These are phyloP conservation scores for Acropora tenuis DNA, from an alignment of 64 coral and sea anemone species.

Conservation along the genomic window DNA sequence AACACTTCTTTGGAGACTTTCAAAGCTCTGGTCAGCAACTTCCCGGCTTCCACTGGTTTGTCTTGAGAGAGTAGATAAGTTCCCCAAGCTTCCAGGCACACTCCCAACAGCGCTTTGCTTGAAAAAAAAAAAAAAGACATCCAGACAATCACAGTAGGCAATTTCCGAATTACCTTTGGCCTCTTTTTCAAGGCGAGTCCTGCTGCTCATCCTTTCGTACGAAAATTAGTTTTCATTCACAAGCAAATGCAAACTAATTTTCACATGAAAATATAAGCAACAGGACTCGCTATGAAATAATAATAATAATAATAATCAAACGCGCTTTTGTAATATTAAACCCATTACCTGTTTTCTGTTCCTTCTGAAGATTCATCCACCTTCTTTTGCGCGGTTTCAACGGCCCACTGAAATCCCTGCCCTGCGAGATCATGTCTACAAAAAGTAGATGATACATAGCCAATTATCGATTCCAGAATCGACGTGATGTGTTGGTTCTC, in stretches of 20 bases:
- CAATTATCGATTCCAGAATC: too few relatives aligned
- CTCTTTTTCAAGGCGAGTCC: too few relatives aligned
- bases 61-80: constrained; percentile 53
- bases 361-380: constrained; percentile 7
- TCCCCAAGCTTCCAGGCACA: constrained; percentile 59
- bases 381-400: constrained; percentile 51
- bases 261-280: too few relatives aligned
- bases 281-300: too few relatives aligned
- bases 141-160: neutral
- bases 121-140: neutral
- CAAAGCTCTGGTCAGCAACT: constrained; percentile 31
- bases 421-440: constrained; percentile 21
- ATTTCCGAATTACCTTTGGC: neutral
- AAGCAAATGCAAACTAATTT: too few relatives aligned
- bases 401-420: constrained; percentile 60
- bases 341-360: constrained; percentile 40
- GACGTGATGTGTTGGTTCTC: too few relatives aligned
- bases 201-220: too few relatives aligned
- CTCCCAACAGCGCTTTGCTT: constrained; percentile 60
- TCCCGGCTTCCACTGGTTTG: constrained; percentile 37
- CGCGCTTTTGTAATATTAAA: neutral
- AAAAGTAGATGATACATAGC: neutral
- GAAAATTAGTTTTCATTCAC: too few relatives aligned
- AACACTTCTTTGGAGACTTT: constrained; percentile 58
- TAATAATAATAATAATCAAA: too few relatives aligned